Base-by-base conservation (phyloP, 2,797 vertebrate species). In the Enteromius paludinosus region DNA sequence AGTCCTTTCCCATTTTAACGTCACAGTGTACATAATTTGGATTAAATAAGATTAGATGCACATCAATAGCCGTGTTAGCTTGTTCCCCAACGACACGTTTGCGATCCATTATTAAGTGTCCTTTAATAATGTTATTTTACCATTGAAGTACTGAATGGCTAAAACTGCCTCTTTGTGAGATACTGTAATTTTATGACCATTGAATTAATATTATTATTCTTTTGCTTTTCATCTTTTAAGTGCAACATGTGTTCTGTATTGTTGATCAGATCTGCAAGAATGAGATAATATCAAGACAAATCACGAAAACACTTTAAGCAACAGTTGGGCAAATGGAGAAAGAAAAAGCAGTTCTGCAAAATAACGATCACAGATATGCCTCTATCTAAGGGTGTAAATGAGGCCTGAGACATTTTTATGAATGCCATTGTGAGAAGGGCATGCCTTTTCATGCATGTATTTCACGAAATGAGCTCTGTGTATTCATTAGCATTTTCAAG, bases 381-480 rank as follows among this genome's bases (percentile, higher is more conserved):
- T 73, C 71, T 73, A 69, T 82, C 82, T 81, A 43, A 87, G 87
- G 83, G 83, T 54, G 83, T 78, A 79, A 87, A 88, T 83, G 78
- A 85, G 80, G 84, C 68, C 52, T 73, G 84, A 86, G 87, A 88
- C 35, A 25, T 78, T 74, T 89, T 65, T 85, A 81, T 87, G 83
- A 86, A 91, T 85, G 83, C 65, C 11, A 45, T 15, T 64, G 79
- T 87, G 76, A 89, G 86, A 87, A 85, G 89, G 85, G 86, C 90
- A 90, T 89, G 86, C 84, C 89, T 89, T 88, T 81, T 90, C 52
- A 66, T 88, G 90, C 87, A 89, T 79, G 84, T 71, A 71, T 64
- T 86, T 87, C 84, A 88, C 81, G 88, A 86, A 88, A 87, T 84
- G 83, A 81, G 82, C 86, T 88, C 85, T 88, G 84, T 87, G 88